A percentile compares a stretch with the other conserved stretches of the same genome.
Conservation (phyloP, 2,888 invertebrate genomes). For the Galerucella calmariensis region DNA sequence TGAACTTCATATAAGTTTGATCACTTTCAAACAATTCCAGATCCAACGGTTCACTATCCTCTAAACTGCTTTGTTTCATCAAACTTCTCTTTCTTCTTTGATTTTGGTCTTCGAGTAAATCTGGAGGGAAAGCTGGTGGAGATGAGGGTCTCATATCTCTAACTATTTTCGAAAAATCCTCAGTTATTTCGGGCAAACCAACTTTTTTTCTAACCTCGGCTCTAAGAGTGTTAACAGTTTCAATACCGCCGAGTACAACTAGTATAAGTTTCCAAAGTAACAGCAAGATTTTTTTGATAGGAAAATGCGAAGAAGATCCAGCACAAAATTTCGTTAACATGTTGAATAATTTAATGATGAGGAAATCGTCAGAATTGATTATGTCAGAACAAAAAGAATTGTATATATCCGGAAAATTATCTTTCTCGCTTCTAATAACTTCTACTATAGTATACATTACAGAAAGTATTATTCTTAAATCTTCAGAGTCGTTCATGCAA, state of each 20-base stretch:
- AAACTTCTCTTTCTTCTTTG: slow-evolving; percentile 81
- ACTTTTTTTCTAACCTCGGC: slow-evolving; percentile 74
- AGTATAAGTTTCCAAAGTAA: slow-evolving; percentile 93
- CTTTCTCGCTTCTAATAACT: slow-evolving; percentile 83
- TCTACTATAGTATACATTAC: slow-evolving; percentile 96
- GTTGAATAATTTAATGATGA: slow-evolving; percentile 89
- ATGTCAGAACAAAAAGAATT: slow-evolving; percentile 72
- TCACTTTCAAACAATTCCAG: slow-evolving; percentile 74
- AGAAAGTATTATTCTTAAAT: slow-evolving; percentile 91
- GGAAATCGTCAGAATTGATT: slow-evolving; percentile 79
- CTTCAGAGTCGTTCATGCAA: slow-evolving; percentile 89
- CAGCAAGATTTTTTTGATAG: slow-evolving; percentile 97
- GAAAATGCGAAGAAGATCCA: slow-evolving; percentile 95
- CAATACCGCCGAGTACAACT: slow-evolving; percentile 91
- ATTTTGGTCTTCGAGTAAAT: slow-evolving; percentile 87
- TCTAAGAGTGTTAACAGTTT: slow-evolving; percentile 83
- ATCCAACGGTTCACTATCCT: slow-evolving; percentile 76
- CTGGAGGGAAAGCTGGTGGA: slow-evolving; percentile 92
- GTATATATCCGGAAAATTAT: slow-evolving; percentile 63
- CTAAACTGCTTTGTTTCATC: slow-evolving; percentile 92
- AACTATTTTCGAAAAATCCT: slow-evolving; percentile 96
- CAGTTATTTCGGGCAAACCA: slow-evolving; percentile 80
- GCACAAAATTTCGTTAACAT: slow-evolving; percentile 98
- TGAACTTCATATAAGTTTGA: slow-evolving; percentile 65
- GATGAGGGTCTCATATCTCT: slow-evolving; percentile 94